Evolutionary conservation across 2,113 vertebrate genomes (phyloP), one percentile per base, ranked within the genome.

Genomic region (Cyanistes caeruleus): DNA sequence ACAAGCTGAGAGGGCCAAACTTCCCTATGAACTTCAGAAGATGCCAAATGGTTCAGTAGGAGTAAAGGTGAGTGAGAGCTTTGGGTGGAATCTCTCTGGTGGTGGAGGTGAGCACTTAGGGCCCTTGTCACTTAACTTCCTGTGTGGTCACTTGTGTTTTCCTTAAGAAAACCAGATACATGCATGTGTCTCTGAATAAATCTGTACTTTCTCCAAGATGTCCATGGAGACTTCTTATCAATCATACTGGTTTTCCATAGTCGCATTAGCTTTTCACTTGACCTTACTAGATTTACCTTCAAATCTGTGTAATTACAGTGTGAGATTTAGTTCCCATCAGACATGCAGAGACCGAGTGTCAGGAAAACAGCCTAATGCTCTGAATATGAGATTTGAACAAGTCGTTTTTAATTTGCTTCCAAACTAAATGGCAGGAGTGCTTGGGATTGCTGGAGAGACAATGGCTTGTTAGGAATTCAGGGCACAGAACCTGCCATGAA

Each of bases 1-100:
- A 90, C 98, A 99, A 94, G 97, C 97, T 16, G 99, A 99, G 97
- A 98, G 98, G 94, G 94, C 97, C 88, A 99, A 98, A 93, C 98
- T 99, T 95, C 98, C 99, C 53, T 99, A 99, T 95, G 99, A 98
- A 49, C 98, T 99, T 93, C 98, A 99, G 95, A 99, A 99, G 96
- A 98, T 99, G 98, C 96, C 98, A 2, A 99, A 98, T 97, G 99
- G 99, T 84, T 99, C 98, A 1, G 94, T 98, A 90, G 99, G 99
- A 91, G 96, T 99, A 74, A 99, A 99, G 99, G 99, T 99, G 89
- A 95, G 97, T 69, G 73, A 35, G 37, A 75, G 30, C 56, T 37
- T 49, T 43, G 33, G 53, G 41, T 21, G 12, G 22, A 10, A 0
- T 60, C 23, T 44, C 7, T 55, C 27, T 1, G 6, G 3, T n/a